These are phyloP conservation scores for Lordiphosa fenestrarum DNA, from an alignment of 2,888 invertebrate genomes.

Conservation along the genomic window DNA sequence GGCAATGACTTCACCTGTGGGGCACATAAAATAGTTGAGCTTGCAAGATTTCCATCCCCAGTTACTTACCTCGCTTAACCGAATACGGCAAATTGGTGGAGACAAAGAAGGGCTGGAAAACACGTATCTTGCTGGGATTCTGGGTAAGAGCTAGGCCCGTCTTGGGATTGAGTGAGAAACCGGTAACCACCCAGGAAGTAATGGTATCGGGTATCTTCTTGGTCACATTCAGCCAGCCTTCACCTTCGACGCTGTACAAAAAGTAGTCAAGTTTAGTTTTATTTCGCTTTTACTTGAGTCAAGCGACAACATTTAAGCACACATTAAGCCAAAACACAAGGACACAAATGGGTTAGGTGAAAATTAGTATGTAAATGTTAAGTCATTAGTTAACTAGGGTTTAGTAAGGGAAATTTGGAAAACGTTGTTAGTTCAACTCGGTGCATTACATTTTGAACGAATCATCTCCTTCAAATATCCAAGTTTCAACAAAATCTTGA, in stretches of 20 bases:
- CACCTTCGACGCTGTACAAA: conserved; percentile 56
- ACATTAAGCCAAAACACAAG: conserved; percentile 1
- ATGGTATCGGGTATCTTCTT: conserved; percentile 89
- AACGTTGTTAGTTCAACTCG: conserved; percentile 34
- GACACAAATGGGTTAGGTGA: conserved; percentile 4
- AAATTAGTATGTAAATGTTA: background rate
- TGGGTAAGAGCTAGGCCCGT: conserved; percentile 89
- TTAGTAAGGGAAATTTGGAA: background rate
- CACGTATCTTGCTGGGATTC: conserved; percentile 85
- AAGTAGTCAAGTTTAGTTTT: background rate
- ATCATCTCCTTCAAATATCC: conserved; percentile 36
- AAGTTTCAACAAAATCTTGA: conserved; percentile 45
- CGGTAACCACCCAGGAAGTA: conserved; percentile 91
- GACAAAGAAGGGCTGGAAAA: conserved; percentile 92
- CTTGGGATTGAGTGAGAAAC: conserved; percentile 89
- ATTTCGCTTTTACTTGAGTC: background rate
- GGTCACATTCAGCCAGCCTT: conserved; percentile 52
- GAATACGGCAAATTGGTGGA: conserved; percentile 93
- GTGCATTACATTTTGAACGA: conserved; percentile 9
- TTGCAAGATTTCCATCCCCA: too few relatives aligned
- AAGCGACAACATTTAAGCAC: background rate
- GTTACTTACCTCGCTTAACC: conserved; percentile 90
- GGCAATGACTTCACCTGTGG: conserved; percentile 90
- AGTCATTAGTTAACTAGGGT: too few relatives aligned
- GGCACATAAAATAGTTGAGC: background rate